These are phyloP conservation scores for Apodemia duryi DNA, from an alignment of 2,888 invertebrate species.

Conservation along the genomic window DNA sequence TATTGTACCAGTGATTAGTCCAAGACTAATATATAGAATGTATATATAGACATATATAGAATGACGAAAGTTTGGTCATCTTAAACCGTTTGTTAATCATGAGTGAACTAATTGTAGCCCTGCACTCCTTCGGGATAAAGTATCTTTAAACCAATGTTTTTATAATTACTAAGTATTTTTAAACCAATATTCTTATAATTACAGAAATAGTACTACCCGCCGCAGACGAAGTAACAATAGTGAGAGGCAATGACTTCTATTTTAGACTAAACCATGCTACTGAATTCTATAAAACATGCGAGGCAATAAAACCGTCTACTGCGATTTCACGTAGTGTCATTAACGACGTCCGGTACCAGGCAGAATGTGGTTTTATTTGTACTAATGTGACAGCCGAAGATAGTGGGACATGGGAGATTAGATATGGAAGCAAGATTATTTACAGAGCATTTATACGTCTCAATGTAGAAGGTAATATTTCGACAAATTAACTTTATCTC, in stretches of 20 bases:
- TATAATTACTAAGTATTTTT: too few species aligned
- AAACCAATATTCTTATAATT: constrained; percentile 27
- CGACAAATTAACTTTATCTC: too few species aligned
- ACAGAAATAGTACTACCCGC: constrained; percentile 45
- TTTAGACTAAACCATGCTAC: constrained; percentile 45
- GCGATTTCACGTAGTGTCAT: constrained; percentile 30
- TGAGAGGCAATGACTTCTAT: constrained; percentile 48
- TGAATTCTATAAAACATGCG: constrained; percentile 44
- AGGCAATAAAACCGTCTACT: constrained; percentile 41
- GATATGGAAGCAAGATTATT: constrained; percentile 44
- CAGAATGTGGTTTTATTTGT: constrained; percentile 49
- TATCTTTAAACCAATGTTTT: too few species aligned
- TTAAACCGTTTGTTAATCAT: too few species aligned
- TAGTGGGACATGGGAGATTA: constrained; percentile 51
- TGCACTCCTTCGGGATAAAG: too few species aligned
- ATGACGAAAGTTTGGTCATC: too few species aligned
- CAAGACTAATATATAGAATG: too few species aligned
- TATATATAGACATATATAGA: too few species aligned
- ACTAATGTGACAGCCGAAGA: constrained; percentile 36
- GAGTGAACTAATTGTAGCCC: too few species aligned
- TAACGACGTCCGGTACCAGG: constrained; percentile 35
- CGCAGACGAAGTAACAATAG: constrained; percentile 38
- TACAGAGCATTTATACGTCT: constrained; percentile 46
- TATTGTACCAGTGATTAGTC: too few species aligned
- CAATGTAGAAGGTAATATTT: constrained; percentile 16